Base-by-base conservation (phyloP, 2,113 vertebrate species). In the Phyllostomus discolor region DNA sequence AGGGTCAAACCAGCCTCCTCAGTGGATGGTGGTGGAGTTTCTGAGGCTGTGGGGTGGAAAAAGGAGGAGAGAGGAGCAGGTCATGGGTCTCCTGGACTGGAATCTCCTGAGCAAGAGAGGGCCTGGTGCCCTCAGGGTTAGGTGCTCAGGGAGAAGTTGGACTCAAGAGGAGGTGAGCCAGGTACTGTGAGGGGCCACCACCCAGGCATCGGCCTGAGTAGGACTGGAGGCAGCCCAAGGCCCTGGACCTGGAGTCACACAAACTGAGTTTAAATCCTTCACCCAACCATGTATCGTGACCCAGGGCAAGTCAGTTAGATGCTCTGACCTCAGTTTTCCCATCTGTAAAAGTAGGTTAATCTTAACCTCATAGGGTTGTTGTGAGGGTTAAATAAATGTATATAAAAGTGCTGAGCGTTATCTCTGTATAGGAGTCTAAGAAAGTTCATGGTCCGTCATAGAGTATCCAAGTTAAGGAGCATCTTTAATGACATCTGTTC, bases 1-100 rank as follows among this genome's bases (percentile, higher is more conserved):
- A 69, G 90, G 73, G 62, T 97, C 70, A 86, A 41, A 59, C 62
- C 43, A 90, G 88, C n/a, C 72, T 78, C 93, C 54, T 91, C 20
- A 1, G 9, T 73, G 78, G 38, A 57, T 8, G 41, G 7, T 22
- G 46, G 59, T 95, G 52, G 59, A 33, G 4, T 92, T 95, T 90
- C 86, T 87, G 85, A 54, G 87, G 5, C 52, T 67, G 35, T 59
- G 50, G 48, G 35, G 19, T 24, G 15, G 9, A 1, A 43, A 70
- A 38, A 54, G 14, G 59, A 75, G 10, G 52, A 26, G 31, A 43
- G 62, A n/a, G 57, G 57, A 15, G 20, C 4, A 2, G 72, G 31
- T 17, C 20, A 38, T 35, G 64, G 9, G 38, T 26, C 14, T 80
- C 38, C 35, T 16, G 7, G 14, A 17, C 48, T 79, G 52, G 59